Conservation (phyloP, 2,113 vertebrate species). For the Smithornis capensis region DNA sequence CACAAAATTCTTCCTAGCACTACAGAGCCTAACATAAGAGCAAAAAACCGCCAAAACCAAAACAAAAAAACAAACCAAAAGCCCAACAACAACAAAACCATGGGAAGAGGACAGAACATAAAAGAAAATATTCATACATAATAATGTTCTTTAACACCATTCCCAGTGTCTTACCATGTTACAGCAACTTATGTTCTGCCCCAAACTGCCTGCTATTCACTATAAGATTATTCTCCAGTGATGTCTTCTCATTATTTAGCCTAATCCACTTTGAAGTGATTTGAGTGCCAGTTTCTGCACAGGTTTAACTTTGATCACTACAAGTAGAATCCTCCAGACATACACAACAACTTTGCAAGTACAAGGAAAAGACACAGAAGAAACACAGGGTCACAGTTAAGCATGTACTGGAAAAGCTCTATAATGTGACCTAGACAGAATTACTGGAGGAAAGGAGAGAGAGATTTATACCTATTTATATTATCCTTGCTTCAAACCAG, state of each 20-base stretch:
- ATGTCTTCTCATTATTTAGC: conserved; percentile 26
- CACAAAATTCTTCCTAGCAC: neutral
- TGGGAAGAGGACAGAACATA: neutral
- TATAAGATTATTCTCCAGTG: neutral
- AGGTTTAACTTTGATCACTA: conserved; percentile 54
- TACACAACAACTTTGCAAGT: conserved; percentile 35
- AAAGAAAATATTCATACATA: neutral
- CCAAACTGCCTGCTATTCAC: neutral
- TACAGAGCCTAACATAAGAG: neutral
- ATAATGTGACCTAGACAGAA: conserved; percentile 26
- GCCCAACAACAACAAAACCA: too few relatives aligned
- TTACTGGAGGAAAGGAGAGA: conserved; percentile 7
- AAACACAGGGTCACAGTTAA: conserved; percentile 49
- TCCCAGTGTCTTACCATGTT: neutral
- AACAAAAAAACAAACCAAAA: neutral
- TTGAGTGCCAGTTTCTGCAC: conserved; percentile 37
- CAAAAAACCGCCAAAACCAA: neutral
- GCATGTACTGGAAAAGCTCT: conserved; percentile 1
- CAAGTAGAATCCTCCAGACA: conserved; percentile 44
- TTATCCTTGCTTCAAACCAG: conserved; percentile 17
- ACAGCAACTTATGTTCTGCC: neutral
- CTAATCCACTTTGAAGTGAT: conserved; percentile 60
- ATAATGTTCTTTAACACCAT: conserved; percentile 16
- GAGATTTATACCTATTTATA: conserved; percentile 27
- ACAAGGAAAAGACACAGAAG: conserved; percentile 44